These are phyloP conservation scores for Corythoichthys haematopterus DNA, from an alignment of 2,113 vertebrate species.

Conservation along the genomic window DNA sequence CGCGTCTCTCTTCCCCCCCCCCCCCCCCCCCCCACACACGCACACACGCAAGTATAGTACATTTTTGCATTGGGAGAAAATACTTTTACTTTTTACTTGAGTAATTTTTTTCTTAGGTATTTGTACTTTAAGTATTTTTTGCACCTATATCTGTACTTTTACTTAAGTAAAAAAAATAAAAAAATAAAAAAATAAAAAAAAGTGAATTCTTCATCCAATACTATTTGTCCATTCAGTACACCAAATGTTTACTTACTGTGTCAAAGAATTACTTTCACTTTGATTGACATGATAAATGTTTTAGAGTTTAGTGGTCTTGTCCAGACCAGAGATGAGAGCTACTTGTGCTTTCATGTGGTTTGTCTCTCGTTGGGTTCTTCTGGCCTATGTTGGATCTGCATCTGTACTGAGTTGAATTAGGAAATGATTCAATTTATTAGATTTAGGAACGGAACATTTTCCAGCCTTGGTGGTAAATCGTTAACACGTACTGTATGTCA, in stretches of 20 bases:
- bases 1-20: no score
- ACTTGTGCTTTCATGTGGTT: not conserved
- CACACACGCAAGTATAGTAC: no score
- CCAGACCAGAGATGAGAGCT: not conserved
- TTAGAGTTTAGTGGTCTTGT: not conserved
- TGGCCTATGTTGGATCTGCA: not conserved
- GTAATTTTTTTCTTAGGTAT: no score
- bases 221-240: no score
- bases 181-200: no score
- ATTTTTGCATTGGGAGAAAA: no score
- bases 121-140: no score
- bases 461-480: not conserved
- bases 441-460: conserved; percentile 10
- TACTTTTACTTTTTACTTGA: no score
- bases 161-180: no score
- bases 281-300: not conserved
- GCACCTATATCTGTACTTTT: no score
- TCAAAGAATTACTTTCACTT: not conserved
- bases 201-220: no score
- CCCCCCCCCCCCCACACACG: no score
- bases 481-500: not conserved
- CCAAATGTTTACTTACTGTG: not conserved
- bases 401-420: not conserved
- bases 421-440: conserved; percentile 11
- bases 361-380: conserved; percentile 5